Percentiles rank a stretch among this genome's conserved stretches.
These are phyloP conservation scores for Deilephila elpenor DNA, from an alignment of 2,888 invertebrate genomes.

Conservation along the genomic window DNA sequence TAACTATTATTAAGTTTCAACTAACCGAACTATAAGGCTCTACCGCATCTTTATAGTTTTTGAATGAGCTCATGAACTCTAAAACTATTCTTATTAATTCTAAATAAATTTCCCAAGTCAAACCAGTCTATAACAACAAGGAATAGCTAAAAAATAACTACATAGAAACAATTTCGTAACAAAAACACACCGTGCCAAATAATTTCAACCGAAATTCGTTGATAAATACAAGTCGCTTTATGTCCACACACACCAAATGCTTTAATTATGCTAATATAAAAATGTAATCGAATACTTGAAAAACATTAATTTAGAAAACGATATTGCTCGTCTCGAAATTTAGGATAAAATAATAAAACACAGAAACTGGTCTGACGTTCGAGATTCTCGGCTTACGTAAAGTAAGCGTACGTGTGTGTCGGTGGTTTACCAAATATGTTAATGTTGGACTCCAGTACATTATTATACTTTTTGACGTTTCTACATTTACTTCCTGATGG, in stretches of 20 bases:
- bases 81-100: too few species aligned
- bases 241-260: constrained; percentile 38
- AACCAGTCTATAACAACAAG: too few species aligned
- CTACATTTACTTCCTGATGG: background rate
- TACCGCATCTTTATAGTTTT: too few species aligned
- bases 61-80: too few species aligned
- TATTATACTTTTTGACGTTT: background rate
- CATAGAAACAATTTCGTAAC: background rate
- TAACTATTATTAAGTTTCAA: too few species aligned
- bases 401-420: constrained; percentile 15
- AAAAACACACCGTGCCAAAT: background rate
- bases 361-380: constrained; percentile 27
- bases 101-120: too few species aligned
- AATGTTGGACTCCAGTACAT: background rate
- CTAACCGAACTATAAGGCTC: too few species aligned
- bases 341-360: constrained; percentile 70
- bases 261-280: constrained; percentile 48
- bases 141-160: background rate
- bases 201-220: constrained; percentile 12
- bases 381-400: constrained; percentile 26
- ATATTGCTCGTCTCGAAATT: constrained; percentile 58
- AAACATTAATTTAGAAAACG: constrained; percentile 55
- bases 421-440: constrained; percentile 22
- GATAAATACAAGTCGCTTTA: constrained; percentile 8
- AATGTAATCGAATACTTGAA: constrained; percentile 51